Evolutionary conservation across 2,113 vertebrate genomes (phyloP), one percentile per base, ranked within the genome.

Genomic region (Rallus limicola): DNA sequence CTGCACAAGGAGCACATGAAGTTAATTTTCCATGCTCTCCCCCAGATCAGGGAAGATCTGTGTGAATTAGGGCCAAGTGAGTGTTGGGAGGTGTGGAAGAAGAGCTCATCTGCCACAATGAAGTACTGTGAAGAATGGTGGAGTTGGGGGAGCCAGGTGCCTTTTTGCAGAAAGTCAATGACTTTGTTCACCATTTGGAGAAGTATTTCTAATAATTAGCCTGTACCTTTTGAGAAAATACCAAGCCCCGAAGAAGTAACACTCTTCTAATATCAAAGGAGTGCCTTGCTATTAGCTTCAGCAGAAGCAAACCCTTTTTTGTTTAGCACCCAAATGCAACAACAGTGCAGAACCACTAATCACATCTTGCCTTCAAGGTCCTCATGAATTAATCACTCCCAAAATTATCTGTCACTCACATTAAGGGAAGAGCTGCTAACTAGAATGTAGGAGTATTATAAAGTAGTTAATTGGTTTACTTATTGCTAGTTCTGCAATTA

Each of bases 401-500:
- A 62, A 92, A 91, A 77, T 70, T 18, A 0, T 75, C 69, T 79
- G n/a, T 40, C 59, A 50, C 44, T 91, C 67, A 36, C 1, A 0
- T 64, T 62, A 50, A 77, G 60, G 87, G 71, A 88, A 69, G 29
- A 90, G 46, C 42, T 75, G 44, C 72, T 78, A 96, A 71, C 48
- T 67, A 42, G 56, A 90, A 90, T 53, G 53, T 21, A 60, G 38
- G 31, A 64, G 31, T 70, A 60, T 59, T 83, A 60, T 40, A 64
- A 88, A 81, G 58, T n/a, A 67, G 67, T 15, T 90, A 42, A 82
- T 92, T 83, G 85, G 46, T 79, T 89, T 90, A 77, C 44, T 85
- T 95, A 82, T 78, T 87, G 65, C 69, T 86, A 60, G 65, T 71
- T 91, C 84, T 44, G 21, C 83, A 84, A 88, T 86, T 90, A 92